Evolutionary conservation across 2,888 invertebrate species (phyloP), one percentile per base, ranked within the genome.

Genomic region (Tyria jacobaeae): DNA sequence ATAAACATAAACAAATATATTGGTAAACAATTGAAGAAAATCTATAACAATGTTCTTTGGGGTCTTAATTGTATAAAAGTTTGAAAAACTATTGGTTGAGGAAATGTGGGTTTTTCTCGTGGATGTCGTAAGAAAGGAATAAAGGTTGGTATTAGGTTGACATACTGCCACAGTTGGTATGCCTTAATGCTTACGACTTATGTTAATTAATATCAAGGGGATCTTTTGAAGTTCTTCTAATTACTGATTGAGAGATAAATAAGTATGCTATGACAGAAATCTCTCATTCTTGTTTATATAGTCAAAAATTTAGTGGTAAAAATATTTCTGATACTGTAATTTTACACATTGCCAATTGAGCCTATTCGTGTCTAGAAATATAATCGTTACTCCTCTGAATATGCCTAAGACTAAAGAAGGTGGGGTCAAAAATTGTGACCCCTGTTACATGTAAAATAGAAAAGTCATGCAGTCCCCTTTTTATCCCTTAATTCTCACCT

Each of bases 51-150:
- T 17, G 17, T 17, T 17, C 3, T 44, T 44, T 44, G 44, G 44
- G 44, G 44, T 44, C 44, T 7, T 12, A 44, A 44, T 21, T 1
- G 4, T 12, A 21, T 21, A 44, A 44, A 21, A 21, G 1, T 44
- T 59, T 60, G 60, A 57, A 51, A 52, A 21, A 60, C 41, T n/a
- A n/a, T 57, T 6, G 35, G 7, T 15, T 17, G 4, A 9, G 2
- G 27, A 55, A 56, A 35, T 21, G 47, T 51, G 5, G 44, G 48
- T 44, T 47, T 52, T 37, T 52, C 57, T 57, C 61, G 1, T 24
- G 52, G 52, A 57, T 47, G 31, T 37, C 27, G 35, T 62, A 52
- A 52, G 35, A 35, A 17, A 47, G 37, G 47, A 52, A 52, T 52
- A 31, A 39, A 44, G 52, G 34, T 48, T 37, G 34, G 37, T 49